These are phyloP conservation scores for Stictonetta naevosa DNA, from an alignment of 2,113 vertebrate genomes.

Conservation along the genomic window DNA sequence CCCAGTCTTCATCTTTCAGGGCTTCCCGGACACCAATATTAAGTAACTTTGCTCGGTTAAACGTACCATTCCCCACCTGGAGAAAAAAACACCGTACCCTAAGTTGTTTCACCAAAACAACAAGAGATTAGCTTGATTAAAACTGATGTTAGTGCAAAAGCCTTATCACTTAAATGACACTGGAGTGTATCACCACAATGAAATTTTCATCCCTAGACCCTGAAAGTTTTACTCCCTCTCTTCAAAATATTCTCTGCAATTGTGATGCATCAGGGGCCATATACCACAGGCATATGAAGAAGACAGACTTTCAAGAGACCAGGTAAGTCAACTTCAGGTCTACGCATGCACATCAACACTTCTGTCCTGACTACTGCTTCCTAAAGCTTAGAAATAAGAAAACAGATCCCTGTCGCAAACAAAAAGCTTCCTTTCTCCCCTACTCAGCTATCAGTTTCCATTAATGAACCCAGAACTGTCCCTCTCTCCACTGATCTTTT, in stretches of 20 bases:
- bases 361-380: background rate
- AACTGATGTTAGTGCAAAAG: background rate
- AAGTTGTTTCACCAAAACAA: background rate
- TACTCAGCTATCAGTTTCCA: background rate
- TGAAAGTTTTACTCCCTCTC: background rate
- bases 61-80: slow-evolving; percentile 71
- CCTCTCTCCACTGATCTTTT: background rate
- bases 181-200: background rate
- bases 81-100: background rate
- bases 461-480: background rate
- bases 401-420: background rate
- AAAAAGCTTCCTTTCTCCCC: background rate
- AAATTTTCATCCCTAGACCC: background rate
- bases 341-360: background rate
- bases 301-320: background rate
- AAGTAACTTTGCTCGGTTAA: slow-evolving; percentile 80
- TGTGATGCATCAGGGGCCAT: background rate
- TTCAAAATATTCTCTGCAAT: background rate
- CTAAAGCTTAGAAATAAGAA: background rate
- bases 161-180: background rate
- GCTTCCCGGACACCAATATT: slow-evolving; percentile 79
- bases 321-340: background rate
- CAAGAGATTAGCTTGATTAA: background rate
- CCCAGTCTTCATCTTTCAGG: slow-evolving; percentile 79
- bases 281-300: background rate